Base-by-base conservation (phyloP, 1,140 invertebrate genomes). In the Tetramorium alpestre region DNA sequence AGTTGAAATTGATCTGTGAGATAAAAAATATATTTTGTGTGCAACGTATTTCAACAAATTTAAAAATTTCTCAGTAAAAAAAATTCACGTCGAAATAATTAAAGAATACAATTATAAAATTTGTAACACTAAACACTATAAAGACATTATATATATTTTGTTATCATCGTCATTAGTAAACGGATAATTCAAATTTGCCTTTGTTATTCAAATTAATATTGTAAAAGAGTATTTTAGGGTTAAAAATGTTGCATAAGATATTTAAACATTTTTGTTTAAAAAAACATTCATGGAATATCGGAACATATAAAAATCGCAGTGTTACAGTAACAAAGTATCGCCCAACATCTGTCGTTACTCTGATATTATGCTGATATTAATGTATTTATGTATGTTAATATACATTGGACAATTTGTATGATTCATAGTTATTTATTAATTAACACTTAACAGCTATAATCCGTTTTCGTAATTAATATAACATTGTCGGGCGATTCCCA, bases 401-500 rank as follows among this genome's bases (percentile, higher is more conserved):
- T 28, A 25, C 3, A 11, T 2, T 7, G 3, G 8, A 56, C 56
- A 70, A 81, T 56, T 80, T 54, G 47, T 7, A 65, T n/a, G 10
- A 49, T 54, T 33, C 28, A 22, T 22, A 3, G 22, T 81, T 56
- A 70, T 28, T 11, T 25, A 54, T 70, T 70, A 69, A 81, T 54
- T 69, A 56, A 81, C 10, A 56, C 13, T 56, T 56, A 70, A 70
- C 47, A 70, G 38, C 1, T 41, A 25, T 10, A 41, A 67, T 54
- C 47, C 4, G 6, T 44, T 78, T n/a, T 7, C 49, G 65, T 10
- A 70, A 56, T 81, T 70, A 56, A 81, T 81, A 56, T 41, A 44
- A 80, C n/a, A 69, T 25, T 47, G 1, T 25, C 47, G 10, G 11
- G 41, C 16, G 18, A 70, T 70, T 41, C 51, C 13, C 16, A 54